Base-by-base conservation (phyloP, 92 coral and sea anemone species). In the Palythoa heliodiscus region DNA sequence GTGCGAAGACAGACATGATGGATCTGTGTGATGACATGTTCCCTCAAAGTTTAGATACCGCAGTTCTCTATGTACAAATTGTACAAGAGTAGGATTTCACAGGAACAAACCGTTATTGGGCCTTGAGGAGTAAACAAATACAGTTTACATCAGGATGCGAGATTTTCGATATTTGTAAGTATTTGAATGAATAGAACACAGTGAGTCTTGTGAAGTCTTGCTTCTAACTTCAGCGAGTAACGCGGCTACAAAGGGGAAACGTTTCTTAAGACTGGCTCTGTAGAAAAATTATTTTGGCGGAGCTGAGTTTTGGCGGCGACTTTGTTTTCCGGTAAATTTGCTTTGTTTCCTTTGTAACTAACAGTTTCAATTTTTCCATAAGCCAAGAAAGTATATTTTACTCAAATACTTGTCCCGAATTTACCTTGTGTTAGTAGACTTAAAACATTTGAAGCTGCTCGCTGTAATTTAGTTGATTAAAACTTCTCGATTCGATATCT, bases 21-120 rank as follows among this genome's bases (percentile, higher is more conserved):
- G 22, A 25, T 47, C 11, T 80, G 47, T 67, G 57, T 67, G 11
- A 23, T 66, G 73, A 67, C 47, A 43, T 23, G 40, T 40, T 25
- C 70, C 39, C 50, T 11, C 43, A 38, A 15, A 7, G n/a, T 58
- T 19, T 38, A 66, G 7, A n/a, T 4, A 19, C 52, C 40, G 17
- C 54, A 77, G 20, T 6, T 60, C 15, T 23, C 16, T 20, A 53
- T 29, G 84, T 79, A 79, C 84, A 63, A 79, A 23, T 43, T 79
- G 73, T 79, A 79, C 84, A 79, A 79, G 37, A 47, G 11, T 14
- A 4, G 11, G 47, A 38, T 3, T 25, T 38, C 40, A 22, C 22
- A 67, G 39, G 20, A 66, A 48, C 7, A 54, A 23, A 37, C 48
- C 68, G 81, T 25, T 76, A 76, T 25, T 4, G 25, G 48, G 67